phyloP scores from a whole-genome alignment of 1,140 invertebrate genomes.

The Dufourea novaeangliae region DNA sequence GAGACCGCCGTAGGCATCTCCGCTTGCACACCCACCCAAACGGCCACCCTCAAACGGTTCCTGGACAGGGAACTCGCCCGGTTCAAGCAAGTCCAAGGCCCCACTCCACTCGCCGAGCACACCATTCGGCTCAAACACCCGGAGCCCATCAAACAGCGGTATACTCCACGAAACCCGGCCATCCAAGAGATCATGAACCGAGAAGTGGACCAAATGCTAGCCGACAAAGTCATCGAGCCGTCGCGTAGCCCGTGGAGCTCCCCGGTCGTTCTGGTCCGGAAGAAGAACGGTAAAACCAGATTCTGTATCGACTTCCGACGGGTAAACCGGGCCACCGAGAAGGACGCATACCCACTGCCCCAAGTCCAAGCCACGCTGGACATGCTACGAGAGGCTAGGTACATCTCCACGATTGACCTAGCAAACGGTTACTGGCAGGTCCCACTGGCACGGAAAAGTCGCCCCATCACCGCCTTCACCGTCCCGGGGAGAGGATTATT shows the following conservation, averaged over 20 bases:
- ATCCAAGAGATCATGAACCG: not conserved
- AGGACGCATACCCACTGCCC: not conserved
- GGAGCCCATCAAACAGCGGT: not conserved
- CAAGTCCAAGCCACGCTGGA: not conserved
- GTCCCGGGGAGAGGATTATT: not conserved
- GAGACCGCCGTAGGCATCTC: too few species aligned
- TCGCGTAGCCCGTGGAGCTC: conserved; percentile 76
- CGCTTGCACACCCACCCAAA: too few species aligned
- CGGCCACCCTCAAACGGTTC: not conserved
- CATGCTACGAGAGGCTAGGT: not conserved
- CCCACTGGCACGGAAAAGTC: not conserved
- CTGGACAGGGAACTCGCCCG: not conserved
- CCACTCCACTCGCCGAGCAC: not conserved
- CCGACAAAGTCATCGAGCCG: conserved; percentile 74
- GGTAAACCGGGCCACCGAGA: not conserved
- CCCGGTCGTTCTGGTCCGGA: conserved; percentile 6
- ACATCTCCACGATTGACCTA: not conserved
- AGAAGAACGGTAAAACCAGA: conserved; percentile 51
- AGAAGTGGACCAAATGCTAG: conserved; percentile 59
- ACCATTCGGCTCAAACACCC: not conserved
- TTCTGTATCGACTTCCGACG: conserved; percentile 50
- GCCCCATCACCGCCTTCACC: conserved; percentile 5
- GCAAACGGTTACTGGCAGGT: not conserved
- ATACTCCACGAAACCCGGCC: not conserved
- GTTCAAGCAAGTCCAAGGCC: not conserved